Conservation (phyloP, 2,797 vertebrate species). For the Crenichthys baileyi region DNA sequence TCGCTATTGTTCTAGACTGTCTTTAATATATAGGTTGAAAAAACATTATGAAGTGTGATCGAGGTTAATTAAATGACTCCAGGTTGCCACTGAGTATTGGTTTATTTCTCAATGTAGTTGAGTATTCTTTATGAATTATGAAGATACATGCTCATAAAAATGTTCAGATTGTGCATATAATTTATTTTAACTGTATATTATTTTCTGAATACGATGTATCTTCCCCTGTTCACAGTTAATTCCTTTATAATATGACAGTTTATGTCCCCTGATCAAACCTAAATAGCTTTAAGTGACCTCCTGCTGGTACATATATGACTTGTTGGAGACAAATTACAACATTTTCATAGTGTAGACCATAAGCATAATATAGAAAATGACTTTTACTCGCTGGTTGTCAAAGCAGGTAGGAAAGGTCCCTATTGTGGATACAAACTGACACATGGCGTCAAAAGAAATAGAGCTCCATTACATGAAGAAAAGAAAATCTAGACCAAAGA, state of each 20-base stretch:
- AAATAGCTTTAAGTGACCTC: background rate
- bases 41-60: background rate
- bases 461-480: background rate
- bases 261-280: background rate
- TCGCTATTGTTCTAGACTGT: background rate
- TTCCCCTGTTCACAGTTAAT: background rate
- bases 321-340: background rate
- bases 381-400: background rate
- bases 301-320: background rate
- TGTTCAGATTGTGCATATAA: background rate
- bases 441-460: background rate
- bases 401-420: too few relatives aligned
- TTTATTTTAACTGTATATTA: background rate
- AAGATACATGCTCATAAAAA: background rate
- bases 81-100: background rate
- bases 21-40: background rate
- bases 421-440: background rate
- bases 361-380: background rate
- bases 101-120: background rate
- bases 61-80: background rate
- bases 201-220: background rate
- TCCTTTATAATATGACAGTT: background rate
- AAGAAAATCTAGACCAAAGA: background rate
- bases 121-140: background rate
- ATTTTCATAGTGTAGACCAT: background rate